Evolutionary conservation across 2,797 vertebrate genomes (phyloP).

Genomic region (Carcharodon carcharias): DNA sequence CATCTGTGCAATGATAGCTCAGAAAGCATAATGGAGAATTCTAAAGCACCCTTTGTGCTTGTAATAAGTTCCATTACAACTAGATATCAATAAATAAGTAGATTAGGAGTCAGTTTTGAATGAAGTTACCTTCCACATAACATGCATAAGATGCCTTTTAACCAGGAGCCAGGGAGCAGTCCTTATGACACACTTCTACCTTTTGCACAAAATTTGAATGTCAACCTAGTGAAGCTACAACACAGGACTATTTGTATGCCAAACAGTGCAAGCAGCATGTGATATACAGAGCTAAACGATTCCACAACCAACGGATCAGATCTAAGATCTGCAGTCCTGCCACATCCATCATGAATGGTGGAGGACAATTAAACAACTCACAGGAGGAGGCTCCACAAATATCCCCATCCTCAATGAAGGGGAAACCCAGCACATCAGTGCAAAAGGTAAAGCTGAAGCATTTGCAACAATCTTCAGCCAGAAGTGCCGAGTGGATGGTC

Average conservation of each 20-base stretch:
- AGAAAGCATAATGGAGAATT: conserved; percentile 24
- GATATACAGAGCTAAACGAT: no score
- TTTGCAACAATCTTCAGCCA: no score
- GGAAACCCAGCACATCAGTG: no score
- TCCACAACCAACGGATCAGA: no score
- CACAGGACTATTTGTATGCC: neutral
- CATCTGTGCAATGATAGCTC: conserved; percentile 15
- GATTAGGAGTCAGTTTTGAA: conserved; percentile 21
- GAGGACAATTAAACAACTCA: no score
- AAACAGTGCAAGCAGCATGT: no score
- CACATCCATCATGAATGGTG: no score
- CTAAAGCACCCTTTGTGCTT: neutral
- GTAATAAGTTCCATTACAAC: conserved; percentile 28
- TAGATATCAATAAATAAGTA: conserved; percentile 28
- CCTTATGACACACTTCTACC: neutral
- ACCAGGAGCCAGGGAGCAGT: neutral
- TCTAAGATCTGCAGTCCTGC: no score
- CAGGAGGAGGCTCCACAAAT: no score
- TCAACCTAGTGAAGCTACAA: neutral
- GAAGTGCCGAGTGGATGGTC: no score
- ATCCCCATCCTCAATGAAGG: no score
- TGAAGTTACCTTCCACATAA: neutral
- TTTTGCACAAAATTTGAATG: conserved; percentile 2
- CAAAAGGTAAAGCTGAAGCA: no score
- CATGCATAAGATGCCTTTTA: conserved; percentile 25